Base-by-base conservation (phyloP, 2,888 invertebrate genomes). In the Tenodera sinensis region DNA sequence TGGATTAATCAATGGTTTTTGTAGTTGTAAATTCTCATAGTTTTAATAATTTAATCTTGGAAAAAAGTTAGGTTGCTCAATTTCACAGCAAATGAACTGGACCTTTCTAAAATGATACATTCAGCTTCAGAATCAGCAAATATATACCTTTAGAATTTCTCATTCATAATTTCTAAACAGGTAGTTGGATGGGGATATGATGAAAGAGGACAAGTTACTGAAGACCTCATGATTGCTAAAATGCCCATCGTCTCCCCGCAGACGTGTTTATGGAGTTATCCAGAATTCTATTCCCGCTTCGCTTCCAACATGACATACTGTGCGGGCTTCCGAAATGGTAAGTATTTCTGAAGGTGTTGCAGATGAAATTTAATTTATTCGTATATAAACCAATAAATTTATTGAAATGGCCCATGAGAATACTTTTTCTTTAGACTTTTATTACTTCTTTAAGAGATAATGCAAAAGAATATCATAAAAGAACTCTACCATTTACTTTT, bases 211-310 rank as follows among this genome's bases (percentile, higher is more conserved):
- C 94, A 93, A 34, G 94, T 95, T 0, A 95, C 95, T 0, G 95
- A 95, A 91, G 94, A 95, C 90, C 92, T 96, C 83, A 94, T 94
- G 28, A 93, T 95, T 89, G 95, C 95, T 0, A 94, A 94, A 90
- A 95, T 96, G 95, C 95, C 95, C 0, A 93, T 95, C 14, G 95
- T 95, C 0, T 94, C 94, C 90, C 94, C 94, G 90, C 94, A 95
- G 92, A 95, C 95, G 12, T 96, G 96, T 92, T 94, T 95, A 91
- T 93, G 95, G 90, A 95, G 95, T 0, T 95, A 95, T 92, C 94
- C 94, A 91, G 95, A 95, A 88, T 95, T 95, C 93, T 95, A 95
- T 92, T 94, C 94, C 0, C 93, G 94, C 83, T 95, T 95, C 92
- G 95, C 95, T 0, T 94, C 94, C 0, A 94, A 94, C 1, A 95